Conservation (phyloP, 1,140 invertebrate species). For the Drosophila sproati region DNA sequence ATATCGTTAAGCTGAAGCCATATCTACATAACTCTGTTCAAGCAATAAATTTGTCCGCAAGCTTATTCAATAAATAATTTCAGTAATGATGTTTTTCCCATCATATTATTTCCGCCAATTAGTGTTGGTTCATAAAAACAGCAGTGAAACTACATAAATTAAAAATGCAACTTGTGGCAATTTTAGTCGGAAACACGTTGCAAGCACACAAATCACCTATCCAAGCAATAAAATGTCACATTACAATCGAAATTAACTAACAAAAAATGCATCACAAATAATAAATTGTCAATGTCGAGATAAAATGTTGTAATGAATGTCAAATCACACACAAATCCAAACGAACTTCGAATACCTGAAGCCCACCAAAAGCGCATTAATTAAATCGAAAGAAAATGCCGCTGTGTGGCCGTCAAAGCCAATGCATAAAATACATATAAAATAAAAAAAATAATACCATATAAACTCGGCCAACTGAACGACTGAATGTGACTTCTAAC, state of each 20-base stretch:
- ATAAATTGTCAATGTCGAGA: constrained; percentile 76
- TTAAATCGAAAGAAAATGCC: constrained; percentile 44
- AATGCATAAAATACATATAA: constrained; percentile 45
- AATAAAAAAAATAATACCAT: constrained; percentile 41
- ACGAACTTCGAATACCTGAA: constrained; percentile 31
- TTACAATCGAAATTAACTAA: constrained; percentile 64
- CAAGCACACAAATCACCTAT: constrained; percentile 64
- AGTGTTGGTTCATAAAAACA: constrained; percentile 25
- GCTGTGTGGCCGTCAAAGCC: constrained; percentile 51
- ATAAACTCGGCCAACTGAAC: constrained; percentile 27
- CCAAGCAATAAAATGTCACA: constrained; percentile 60
- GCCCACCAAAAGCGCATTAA: constrained; percentile 63
- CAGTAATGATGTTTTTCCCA: background rate
- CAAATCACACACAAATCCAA: constrained; percentile 42
- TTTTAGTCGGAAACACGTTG: constrained; percentile 63
- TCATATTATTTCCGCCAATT: constrained; percentile 23
- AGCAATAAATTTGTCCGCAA: too few relatives aligned
- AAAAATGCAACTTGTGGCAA: constrained; percentile 35
- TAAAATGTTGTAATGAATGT: constrained; percentile 65
- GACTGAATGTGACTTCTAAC: constrained; percentile 68
- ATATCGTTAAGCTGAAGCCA: background rate
- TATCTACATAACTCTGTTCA: background rate
- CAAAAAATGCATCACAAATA: constrained; percentile 52
- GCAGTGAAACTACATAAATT: constrained; percentile 52
- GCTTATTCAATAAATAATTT: constrained; percentile 1